phyloP scores from a whole-genome alignment of 2,888 invertebrate genomes.

The Archips xylosteana region DNA sequence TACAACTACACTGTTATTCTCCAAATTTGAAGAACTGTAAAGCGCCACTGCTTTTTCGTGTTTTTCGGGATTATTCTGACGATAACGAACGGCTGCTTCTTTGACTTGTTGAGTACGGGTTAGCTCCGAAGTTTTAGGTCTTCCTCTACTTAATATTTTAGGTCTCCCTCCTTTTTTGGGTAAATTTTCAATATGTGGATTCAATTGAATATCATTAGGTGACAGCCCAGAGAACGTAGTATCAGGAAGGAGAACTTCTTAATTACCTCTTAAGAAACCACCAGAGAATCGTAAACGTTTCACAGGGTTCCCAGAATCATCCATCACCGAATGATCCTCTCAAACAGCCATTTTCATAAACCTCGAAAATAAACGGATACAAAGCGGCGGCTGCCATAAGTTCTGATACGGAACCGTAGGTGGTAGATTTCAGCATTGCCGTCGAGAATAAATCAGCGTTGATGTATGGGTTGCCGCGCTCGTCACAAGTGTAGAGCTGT shows the following conservation, averaged over 20 bases:
- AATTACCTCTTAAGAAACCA: slow-evolving; percentile 33
- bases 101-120: slow-evolving; percentile 22
- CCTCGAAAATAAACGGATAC: background rate
- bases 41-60: background rate
- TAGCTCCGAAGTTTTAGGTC: slow-evolving; percentile 9
- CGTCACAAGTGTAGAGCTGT: slow-evolving; percentile 46
- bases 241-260: slow-evolving; percentile 17
- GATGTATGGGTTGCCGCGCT: slow-evolving; percentile 28
- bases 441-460: slow-evolving; percentile 28
- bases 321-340: background rate
- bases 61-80: slow-evolving; percentile 35
- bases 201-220: background rate
- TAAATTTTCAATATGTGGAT: slow-evolving; percentile 8
- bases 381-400: slow-evolving; percentile 33
- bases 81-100: slow-evolving; percentile 40
- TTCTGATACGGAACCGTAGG: slow-evolving; percentile 34
- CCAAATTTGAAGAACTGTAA: too few relatives aligned
- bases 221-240: too few relatives aligned
- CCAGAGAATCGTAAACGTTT: slow-evolving; percentile 30
- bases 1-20: too few relatives aligned
- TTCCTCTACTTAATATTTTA: slow-evolving; percentile 1
- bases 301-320: background rate
- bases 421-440: slow-evolving; percentile 36
- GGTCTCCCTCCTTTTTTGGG: slow-evolving; percentile 5
- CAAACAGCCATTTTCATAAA: background rate